Base-by-base conservation (phyloP, 2,113 vertebrate genomes). In the Hydrolagus affinis region DNA sequence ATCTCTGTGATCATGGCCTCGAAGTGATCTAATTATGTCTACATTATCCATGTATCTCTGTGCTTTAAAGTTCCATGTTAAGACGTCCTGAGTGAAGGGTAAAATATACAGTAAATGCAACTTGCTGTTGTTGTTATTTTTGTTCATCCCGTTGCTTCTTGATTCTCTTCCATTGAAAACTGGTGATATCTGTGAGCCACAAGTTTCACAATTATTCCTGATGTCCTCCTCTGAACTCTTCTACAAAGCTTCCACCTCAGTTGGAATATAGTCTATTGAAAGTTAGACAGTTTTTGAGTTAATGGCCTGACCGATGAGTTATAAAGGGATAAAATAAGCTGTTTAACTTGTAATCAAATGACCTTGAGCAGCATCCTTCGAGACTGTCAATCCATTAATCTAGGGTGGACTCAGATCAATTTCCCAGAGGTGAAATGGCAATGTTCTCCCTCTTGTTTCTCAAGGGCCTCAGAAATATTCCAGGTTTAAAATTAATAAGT, bases 341-440 rank as follows among this genome's bases (percentile, higher is more conserved):
- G 14, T 66, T 68, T 68, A 14, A 83, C 64, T 83, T 83, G 44
- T 44, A 2, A 83, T 68, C 78, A 83, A 64, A 66, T 30, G 11
- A 8, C 59, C 10, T 68, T 83, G 19, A 66, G 21, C 64, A 66
- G 28, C 62, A 64, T 66, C 60, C 77, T 25, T 15, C 19, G 12
- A 83, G 25, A 83, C 8, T 19, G 19, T 83, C 62, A 66, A 23
- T 44, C 60, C 78, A 83, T 66, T 83, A 83, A 62, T 32, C 62
- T 83, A 28, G 8, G 62, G 8, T 68, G 17, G 14, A 68, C 30
- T 17, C 66, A 28, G 30, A 83, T 66, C 60, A 3, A 66, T 19
- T 83, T 83, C 62, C 11, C 60, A 64, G 23, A 32, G 14, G 78
- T 80, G 60, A 78, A 83, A 83, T 8, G 60, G 10, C 62, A 21